These are phyloP conservation scores for Agriotes lineatus DNA, from an alignment of 2,888 invertebrate species.

Conservation along the genomic window DNA sequence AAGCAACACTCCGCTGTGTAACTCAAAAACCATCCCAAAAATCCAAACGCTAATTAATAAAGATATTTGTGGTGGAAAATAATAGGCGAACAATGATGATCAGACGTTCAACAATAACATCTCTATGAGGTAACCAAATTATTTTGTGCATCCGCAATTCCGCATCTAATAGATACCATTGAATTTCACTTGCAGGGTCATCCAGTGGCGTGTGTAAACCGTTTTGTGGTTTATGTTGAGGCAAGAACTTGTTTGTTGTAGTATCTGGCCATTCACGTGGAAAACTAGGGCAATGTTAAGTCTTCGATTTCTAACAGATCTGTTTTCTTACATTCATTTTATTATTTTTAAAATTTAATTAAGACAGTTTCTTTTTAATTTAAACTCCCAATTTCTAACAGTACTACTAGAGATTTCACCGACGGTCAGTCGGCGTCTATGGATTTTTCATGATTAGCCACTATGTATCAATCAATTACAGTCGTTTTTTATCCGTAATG, in stretches of 20 bases:
- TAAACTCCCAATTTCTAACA: too few relatives aligned
- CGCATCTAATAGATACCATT: neutral
- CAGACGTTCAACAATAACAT: neutral
- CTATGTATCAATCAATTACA: too few relatives aligned
- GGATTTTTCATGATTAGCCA: too few relatives aligned
- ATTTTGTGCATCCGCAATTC: slow-evolving; percentile 10
- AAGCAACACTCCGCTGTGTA: too few relatives aligned
- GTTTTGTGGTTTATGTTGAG: too few relatives aligned
- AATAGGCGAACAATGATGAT: neutral
- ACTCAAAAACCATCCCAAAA: neutral
- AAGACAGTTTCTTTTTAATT: too few relatives aligned
- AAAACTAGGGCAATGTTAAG: neutral
- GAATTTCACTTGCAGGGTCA: neutral
- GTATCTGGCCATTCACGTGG: neutral
- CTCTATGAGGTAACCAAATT: slow-evolving; percentile 12
- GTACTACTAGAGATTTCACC: too few relatives aligned
- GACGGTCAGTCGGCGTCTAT: too few relatives aligned
- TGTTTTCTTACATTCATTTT: too few relatives aligned
- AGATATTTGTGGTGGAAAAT: neutral
- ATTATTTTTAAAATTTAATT: too few relatives aligned
- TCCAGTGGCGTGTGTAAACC: neutral
- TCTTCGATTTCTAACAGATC: neutral
- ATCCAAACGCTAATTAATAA: neutral
- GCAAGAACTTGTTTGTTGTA: neutral
- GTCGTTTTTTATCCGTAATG: too few relatives aligned